Evolutionary conservation across 2,797 vertebrate species (phyloP), one percentile per base, ranked within the genome.

Genomic region (Platyrinchus mystaceus): DNA sequence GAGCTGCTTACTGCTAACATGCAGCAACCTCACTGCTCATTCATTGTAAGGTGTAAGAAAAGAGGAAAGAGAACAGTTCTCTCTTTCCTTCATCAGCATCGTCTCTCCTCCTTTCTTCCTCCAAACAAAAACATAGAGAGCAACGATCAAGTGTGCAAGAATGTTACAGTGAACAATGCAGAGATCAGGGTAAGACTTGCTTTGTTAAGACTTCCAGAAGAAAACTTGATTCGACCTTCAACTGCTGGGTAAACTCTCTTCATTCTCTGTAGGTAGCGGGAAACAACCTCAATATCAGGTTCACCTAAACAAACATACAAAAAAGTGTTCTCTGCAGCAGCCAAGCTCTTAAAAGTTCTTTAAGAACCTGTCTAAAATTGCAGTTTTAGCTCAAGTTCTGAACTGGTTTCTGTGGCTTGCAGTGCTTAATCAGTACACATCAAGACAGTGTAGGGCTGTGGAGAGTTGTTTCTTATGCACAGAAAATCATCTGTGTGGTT

Each of bases 211-310:
- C 55, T 96, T 91, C 86, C 98, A 56, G 95, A 91, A 73, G 97
- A 97, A 97, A 99, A 96, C 43, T 77, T 98, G 86, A 99, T 98
- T 43, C 99, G 98, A 59, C 98, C 99, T 96, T 99, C 99, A 21
- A 99, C 93, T 21, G 97, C 95, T 27, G 99, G 98, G 89, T 98
- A 98, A 84, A 99, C 96, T 47, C 89, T 97, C 94, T 97, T 89
- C 93, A 98, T 98, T 88, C 98, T 97, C 12, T 49, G 15, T 92
- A 99, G 98, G 96, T 98, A 99, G 53, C 77, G 92, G 24, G 98
- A 97, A 91, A 99, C 84, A 9, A 99, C 98, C 0, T 98, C 89
- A 60, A 98, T 82, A 94, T 99, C 99, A 80, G 98, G 90, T 71
- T 99, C 98, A 62, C 99, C 99, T 99, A 24, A 90, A 28, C 46